Percentiles rank a stretch among this genome's conserved stretches.
Evolutionary conservation across 2,888 invertebrate species (phyloP).

Genomic region (Pharmacophagus antenor): DNA sequence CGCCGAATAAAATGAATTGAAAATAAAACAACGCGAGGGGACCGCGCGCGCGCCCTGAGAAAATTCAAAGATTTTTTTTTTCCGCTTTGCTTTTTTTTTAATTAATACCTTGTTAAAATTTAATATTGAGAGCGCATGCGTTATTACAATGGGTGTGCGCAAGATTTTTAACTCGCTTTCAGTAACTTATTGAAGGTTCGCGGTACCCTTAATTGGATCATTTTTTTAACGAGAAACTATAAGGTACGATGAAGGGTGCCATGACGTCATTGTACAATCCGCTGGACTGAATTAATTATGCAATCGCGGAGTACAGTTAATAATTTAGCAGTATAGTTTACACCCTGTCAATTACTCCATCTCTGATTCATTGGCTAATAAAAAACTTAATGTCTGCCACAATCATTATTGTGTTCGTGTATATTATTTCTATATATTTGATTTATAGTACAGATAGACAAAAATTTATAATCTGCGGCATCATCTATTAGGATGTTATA

Average conservation of each 20-base stretch:
- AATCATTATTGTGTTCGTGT: too few relatives aligned
- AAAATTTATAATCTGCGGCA: too few relatives aligned
- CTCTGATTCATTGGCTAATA: too few relatives aligned
- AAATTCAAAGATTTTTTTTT: constrained; percentile 71
- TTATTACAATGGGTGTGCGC: constrained; percentile 80
- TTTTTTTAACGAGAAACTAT: constrained; percentile 75
- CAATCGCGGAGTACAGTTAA: too few relatives aligned
- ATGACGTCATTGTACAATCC: constrained; percentile 47
- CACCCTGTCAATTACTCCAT: too few relatives aligned
- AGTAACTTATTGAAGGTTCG: constrained; percentile 73
- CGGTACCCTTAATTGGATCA: constrained; percentile 73
- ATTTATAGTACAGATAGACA: too few relatives aligned
- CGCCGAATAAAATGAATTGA: constrained; percentile 80
- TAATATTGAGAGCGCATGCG: constrained; percentile 79
- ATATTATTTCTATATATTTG: too few relatives aligned
- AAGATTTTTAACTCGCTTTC: constrained; percentile 72
- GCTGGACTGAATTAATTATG: not conserved
- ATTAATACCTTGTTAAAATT: constrained; percentile 82
- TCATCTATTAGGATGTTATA: too few relatives aligned
- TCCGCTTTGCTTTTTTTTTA: constrained; percentile 79
- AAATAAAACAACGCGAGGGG: constrained; percentile 75
- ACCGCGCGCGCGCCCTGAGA: constrained; percentile 73
- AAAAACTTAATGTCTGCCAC: too few relatives aligned
- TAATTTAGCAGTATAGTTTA: too few relatives aligned
- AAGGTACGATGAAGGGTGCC: constrained; percentile 61